Base-by-base conservation (phyloP, 2,113 vertebrate genomes). In the Mus pahari region DNA sequence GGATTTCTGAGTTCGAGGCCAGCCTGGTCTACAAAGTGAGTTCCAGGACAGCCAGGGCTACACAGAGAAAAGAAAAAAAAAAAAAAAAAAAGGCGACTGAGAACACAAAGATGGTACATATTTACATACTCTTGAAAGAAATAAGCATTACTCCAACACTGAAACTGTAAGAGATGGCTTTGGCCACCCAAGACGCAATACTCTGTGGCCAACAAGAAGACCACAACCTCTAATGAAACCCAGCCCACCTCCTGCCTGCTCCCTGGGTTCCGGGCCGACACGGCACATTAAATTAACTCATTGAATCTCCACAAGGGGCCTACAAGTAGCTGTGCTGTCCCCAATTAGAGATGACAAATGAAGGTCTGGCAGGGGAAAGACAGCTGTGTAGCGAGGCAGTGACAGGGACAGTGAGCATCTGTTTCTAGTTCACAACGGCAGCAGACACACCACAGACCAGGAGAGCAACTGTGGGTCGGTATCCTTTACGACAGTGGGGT, bases 351-450 rank as follows among this genome's bases (percentile, higher is more conserved):
- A n/a, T 12, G 62, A 73, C 74, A 68, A 81, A 6, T 12, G 1
- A 64, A 77, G 84, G 5, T 77, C 78, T 16, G 16, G n/a, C 3
- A 48, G 84, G 42, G 48, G 71, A 75, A 86, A 45, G 26, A 9
- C 39, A 39, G 73, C 31, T 9, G 9, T 7, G 4, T 1, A 2
- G n/a, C 33, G 9, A n/a, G 55, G 82, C 33, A 26, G 42, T 12
- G 12, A 39, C 1, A 8, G 26, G 24, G 53, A 55, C 66, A 16
- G 24, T 10, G 28, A 3, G 0, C 0, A 4, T 7, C 68, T n/a
- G 90, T 33, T 22, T 55, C 24, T 1, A 62, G 26, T 71, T 77
- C 74, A 53, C 84, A 83, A 16, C 24, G 45, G 50, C 20, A 62
- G 10, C 22, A 42, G 87, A 3, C 58, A 13, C 50, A 8, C 26